These are phyloP conservation scores for Syngnathus scovelli DNA, from an alignment of 2,113 vertebrate genomes.

Conservation along the genomic window DNA sequence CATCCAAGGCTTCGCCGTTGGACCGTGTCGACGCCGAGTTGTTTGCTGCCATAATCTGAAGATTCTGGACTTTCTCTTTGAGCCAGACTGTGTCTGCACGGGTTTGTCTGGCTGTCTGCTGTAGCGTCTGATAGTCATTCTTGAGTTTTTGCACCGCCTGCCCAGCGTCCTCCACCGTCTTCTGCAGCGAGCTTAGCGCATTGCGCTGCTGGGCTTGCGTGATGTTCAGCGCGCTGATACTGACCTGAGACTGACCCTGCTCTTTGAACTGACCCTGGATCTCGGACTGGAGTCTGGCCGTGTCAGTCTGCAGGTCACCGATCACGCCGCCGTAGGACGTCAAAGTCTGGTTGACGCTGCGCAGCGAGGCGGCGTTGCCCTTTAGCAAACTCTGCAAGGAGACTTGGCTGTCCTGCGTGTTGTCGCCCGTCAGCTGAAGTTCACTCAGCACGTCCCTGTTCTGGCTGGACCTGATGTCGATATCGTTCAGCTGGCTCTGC, in stretches of 20 bases:
- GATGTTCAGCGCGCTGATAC: constrained; percentile 83
- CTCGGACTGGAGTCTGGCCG: constrained; percentile 80
- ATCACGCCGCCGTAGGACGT: constrained; percentile 81
- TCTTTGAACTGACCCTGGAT: constrained; percentile 83
- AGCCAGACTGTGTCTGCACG: constrained; percentile 85
- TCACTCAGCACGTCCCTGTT: constrained; percentile 84
- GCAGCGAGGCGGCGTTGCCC: constrained; percentile 84
- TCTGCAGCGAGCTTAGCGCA: constrained; percentile 81
- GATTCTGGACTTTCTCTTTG: constrained; percentile 88
- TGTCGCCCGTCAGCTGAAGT: constrained; percentile 77
- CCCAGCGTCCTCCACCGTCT: constrained; percentile 84
- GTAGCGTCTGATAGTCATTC: constrained; percentile 90
- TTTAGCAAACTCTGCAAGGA: constrained; percentile 84
- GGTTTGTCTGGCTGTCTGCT: constrained; percentile 85
- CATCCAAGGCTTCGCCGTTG: constrained; percentile 87
- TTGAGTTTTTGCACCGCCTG: constrained; percentile 87
- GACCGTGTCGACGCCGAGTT: constrained; percentile 84
- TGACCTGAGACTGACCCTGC: constrained; percentile 77
- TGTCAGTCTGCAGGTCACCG: constrained; percentile 82
- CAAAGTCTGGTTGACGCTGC: constrained; percentile 84
- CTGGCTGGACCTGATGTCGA: constrained; percentile 78
- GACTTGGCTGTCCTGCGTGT: constrained; percentile 77
- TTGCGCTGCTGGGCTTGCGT: constrained; percentile 87
- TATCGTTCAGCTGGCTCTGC: constrained; percentile 80
- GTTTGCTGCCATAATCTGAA: constrained; percentile 85